Evolutionary conservation across 2,888 invertebrate species (phyloP).

Genomic region (Synergus itoensis): DNA sequence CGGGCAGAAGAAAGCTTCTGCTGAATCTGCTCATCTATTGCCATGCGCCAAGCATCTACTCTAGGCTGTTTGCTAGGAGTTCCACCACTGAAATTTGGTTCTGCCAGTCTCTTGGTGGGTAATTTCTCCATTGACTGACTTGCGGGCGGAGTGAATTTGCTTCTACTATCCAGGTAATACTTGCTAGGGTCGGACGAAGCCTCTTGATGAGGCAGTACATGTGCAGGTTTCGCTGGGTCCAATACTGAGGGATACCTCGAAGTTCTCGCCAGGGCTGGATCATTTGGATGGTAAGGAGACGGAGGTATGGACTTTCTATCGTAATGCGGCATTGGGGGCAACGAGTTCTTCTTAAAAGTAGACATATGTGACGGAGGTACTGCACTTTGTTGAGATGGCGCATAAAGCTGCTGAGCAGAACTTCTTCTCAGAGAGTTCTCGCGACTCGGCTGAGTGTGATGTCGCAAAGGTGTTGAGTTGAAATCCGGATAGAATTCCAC

Average conservation of each 20-base stretch:
- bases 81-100: constrained; percentile 69
- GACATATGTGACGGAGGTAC: constrained; percentile 71
- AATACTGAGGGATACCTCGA: constrained; percentile 61
- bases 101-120: constrained; percentile 72
- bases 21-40: constrained; percentile 81
- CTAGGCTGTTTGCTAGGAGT: constrained; percentile 78
- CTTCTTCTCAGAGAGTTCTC: constrained; percentile 56
- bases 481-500: constrained; percentile 90
- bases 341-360: constrained; percentile 71
- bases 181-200: constrained; percentile 67
- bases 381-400: constrained; percentile 57
- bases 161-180: constrained; percentile 64
- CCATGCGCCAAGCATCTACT: constrained; percentile 79
- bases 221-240: constrained; percentile 56
- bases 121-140: constrained; percentile 16
- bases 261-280: constrained; percentile 55
- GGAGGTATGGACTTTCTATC: constrained; percentile 52
- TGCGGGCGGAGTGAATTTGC: constrained; percentile 54
- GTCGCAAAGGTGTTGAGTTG: constrained; percentile 75
- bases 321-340: constrained; percentile 63
- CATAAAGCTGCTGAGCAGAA: constrained; percentile 63
- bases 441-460: constrained; percentile 55
- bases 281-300: constrained; percentile 59
- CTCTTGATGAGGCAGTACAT: constrained; percentile 62
- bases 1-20: constrained; percentile 77